Evolutionary conservation across 2,113 vertebrate genomes (phyloP).

Genomic region (Crypturellus undulatus): DNA sequence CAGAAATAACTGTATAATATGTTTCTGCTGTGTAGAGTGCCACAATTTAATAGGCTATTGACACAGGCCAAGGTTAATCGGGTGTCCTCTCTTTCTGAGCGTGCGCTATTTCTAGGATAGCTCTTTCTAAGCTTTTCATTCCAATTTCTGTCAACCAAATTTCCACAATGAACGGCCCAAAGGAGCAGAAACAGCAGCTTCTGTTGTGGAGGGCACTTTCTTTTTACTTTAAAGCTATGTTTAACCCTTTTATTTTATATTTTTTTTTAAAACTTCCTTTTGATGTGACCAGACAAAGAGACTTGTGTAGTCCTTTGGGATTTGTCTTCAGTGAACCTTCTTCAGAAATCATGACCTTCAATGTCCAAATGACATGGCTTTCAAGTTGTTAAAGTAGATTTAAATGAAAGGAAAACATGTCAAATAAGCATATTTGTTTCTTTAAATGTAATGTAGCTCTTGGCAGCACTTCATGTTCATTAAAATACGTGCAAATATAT

Average conservation of each 20-base stretch:
- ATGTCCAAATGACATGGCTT: background rate
- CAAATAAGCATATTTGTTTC: background rate
- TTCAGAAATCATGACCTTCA: constrained; percentile 22
- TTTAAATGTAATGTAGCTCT: background rate
- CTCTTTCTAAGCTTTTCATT: constrained; percentile 43
- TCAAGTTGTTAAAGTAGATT: constrained; percentile 16
- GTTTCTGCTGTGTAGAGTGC: background rate
- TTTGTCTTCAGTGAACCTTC: constrained; percentile 19
- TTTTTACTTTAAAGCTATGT: background rate
- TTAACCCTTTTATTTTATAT: constrained; percentile 26
- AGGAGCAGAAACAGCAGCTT: constrained; percentile 42
- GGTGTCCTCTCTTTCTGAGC: background rate
- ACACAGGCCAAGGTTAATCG: background rate
- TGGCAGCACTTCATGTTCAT: background rate
- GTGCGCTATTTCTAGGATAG: background rate
- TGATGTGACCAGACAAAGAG: constrained; percentile 14
- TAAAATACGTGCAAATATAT: fast-evolving
- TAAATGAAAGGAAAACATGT: constrained; percentile 9
- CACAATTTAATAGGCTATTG: background rate
- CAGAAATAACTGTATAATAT: background rate
- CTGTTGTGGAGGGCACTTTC: constrained; percentile 6
- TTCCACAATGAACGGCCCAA: constrained; percentile 13
- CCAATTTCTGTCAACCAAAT: constrained; percentile 17
- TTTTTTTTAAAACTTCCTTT: constrained; percentile 18
- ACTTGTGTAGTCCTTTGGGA: background rate